Evolutionary conservation across 2,797 vertebrate species (phyloP).

Genomic region (Varecia variegata): DNA sequence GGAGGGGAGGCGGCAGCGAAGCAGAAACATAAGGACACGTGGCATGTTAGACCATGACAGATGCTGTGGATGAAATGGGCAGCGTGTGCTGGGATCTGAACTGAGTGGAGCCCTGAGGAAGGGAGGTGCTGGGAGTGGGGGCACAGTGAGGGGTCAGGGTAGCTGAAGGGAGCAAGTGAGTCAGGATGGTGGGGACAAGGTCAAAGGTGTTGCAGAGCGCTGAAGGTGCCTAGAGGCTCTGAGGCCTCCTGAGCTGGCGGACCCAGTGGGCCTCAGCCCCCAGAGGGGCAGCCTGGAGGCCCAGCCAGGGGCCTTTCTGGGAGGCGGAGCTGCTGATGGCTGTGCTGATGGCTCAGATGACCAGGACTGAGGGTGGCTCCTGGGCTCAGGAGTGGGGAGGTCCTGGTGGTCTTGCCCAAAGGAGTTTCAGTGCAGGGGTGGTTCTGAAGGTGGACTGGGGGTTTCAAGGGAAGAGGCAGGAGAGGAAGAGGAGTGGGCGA

Average conservation of each 20-base stretch:
- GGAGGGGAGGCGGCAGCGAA: not conserved
- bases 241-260: not conserved
- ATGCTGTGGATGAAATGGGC: not conserved
- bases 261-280: not conserved
- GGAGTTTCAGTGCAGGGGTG: not conserved
- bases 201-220: accelerated
- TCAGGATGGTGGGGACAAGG: too few species aligned
- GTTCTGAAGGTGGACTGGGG: not conserved
- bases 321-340: not conserved
- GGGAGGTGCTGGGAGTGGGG: not conserved
- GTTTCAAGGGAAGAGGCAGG: not conserved
- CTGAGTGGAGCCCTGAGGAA: not conserved
- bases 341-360: not conserved
- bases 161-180: not conserved
- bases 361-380: accelerated
- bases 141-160: not conserved
- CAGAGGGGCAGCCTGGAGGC: not conserved
- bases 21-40: not conserved
- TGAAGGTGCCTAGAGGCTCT: not conserved
- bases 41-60: not conserved
- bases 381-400: not conserved
- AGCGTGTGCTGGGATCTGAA: not conserved
- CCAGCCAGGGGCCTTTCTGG: not conserved
- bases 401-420: not conserved
- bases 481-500: not conserved